These are phyloP conservation scores for Anoplophora glabripennis DNA, from an alignment of 1,140 invertebrate genomes.

Conservation along the genomic window DNA sequence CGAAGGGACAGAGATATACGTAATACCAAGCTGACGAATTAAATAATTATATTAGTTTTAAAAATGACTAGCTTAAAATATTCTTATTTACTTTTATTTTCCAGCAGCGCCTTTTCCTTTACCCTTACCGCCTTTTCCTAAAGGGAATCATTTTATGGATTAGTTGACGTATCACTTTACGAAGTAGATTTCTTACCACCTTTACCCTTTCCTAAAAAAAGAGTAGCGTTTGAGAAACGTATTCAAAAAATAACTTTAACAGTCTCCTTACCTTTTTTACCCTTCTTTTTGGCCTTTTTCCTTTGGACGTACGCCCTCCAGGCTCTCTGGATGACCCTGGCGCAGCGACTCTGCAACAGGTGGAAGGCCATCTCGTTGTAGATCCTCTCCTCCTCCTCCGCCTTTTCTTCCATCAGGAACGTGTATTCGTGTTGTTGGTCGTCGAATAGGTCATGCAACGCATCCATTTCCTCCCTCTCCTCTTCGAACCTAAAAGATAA, in stretches of 20 bases:
- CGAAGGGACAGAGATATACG: too few relatives aligned
- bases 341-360: conserved; percentile 37
- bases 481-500: conserved; percentile 29
- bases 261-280: conserved; percentile 18
- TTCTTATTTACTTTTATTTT: not conserved
- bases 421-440: conserved; percentile 40
- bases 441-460: conserved; percentile 34
- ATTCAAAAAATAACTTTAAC: not conserved
- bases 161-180: not conserved
- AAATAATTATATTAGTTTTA: too few relatives aligned
- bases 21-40: too few relatives aligned
- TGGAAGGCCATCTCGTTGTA: conserved; percentile 34
- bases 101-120: not conserved
- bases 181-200: conserved; percentile 1
- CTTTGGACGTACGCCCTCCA: conserved; percentile 40
- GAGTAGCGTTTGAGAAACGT: not conserved
- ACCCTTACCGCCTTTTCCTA: not conserved
- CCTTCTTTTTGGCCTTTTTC: conserved; percentile 20
- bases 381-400: conserved; percentile 34
- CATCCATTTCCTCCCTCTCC: conserved; percentile 32
- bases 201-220: conserved; percentile 5
- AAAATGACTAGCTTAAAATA: too few relatives aligned
- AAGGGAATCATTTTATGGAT: not conserved
- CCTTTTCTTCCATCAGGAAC: conserved; percentile 37
- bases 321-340: conserved; percentile 38